Evolutionary conservation across 2,888 invertebrate genomes (phyloP).

Genomic region (Drosophila dives): DNA sequence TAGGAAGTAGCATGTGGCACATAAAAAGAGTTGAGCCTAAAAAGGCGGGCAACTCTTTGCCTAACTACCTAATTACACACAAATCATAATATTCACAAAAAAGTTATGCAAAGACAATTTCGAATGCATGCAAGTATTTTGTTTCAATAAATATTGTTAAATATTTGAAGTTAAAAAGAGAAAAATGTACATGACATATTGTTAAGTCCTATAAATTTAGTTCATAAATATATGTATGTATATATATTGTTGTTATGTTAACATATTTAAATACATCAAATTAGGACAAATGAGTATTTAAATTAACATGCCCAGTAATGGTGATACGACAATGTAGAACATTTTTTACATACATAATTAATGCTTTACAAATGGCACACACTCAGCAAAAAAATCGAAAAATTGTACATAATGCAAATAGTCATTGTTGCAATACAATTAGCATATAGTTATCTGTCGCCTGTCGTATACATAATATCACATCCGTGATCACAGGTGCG

Average conservation of each 20-base stretch:
- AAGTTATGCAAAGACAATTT: neutral
- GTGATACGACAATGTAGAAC: neutral
- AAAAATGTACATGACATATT: neutral
- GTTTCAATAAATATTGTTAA: neutral
- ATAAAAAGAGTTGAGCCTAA: neutral
- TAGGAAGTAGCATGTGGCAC: conserved; percentile 40
- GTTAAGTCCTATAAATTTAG: neutral
- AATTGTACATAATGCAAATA: neutral
- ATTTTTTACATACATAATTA: neutral
- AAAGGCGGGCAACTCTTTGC: conserved; percentile 5
- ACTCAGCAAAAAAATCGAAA: neutral
- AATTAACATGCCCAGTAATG: neutral
- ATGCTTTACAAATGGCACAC: neutral
- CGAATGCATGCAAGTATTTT: neutral
- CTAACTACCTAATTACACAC: conserved; percentile 3
- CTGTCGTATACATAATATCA: conserved; percentile 25
- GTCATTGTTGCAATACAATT: neutral
- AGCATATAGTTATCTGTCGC: neutral
- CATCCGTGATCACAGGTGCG: neutral
- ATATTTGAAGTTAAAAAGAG: neutral
- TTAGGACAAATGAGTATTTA: neutral
- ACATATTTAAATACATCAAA: neutral
- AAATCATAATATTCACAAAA: neutral
- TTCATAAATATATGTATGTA: neutral
- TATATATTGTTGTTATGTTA: neutral